Base-by-base conservation (phyloP, 2,113 vertebrate genomes). In the Ophiodon elongatus region DNA sequence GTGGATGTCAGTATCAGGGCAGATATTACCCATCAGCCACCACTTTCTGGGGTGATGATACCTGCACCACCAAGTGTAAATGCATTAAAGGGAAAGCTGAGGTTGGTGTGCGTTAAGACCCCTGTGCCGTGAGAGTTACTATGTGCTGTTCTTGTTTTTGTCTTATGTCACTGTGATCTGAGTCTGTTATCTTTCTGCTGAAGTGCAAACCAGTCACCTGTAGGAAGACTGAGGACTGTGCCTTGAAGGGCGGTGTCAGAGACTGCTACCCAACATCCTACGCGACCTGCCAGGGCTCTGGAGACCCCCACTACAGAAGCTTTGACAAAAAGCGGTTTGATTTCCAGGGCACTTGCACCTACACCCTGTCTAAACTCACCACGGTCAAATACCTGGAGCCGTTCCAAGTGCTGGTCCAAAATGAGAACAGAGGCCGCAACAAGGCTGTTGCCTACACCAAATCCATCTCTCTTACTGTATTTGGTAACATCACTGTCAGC, bases 341-440 rank as follows among this genome's bases (percentile, higher is more conserved):
- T 66, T 86, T 86, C 64, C 80, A 83, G 75, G 85, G 85, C n/a
- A 86, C 80, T 35, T 86, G 85, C 45, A 82, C 31, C 14, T 86
- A 86, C 41, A 8, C 74, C 43, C 70, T 86, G 7, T 59, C 80
- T 17, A 64, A 86, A 10, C 11, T 59, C 39, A 29, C 2, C 4
- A 37, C 57, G 14, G 47, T 25, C 65, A 31, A 39, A 37, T 37
- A 64, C 2, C 75, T 83, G 63, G n/a, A 23, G 1, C 70, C 63
- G 0, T 86, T 74, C 47, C 63, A 70, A 35, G 74, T 82, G 25
- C 64, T 83, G 31, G 85, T 86, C 69, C 70, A 74, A 21, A 86
- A 75, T 35, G 85, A 79, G 39, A 82, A 82, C 75, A 70, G 79
- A 65, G 85, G 75, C 1, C 6, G 65, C 17, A 86, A 86, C 57